phyloP scores from a whole-genome alignment of 2,888 invertebrate genomes.

The Tetragonula carbonaria region DNA sequence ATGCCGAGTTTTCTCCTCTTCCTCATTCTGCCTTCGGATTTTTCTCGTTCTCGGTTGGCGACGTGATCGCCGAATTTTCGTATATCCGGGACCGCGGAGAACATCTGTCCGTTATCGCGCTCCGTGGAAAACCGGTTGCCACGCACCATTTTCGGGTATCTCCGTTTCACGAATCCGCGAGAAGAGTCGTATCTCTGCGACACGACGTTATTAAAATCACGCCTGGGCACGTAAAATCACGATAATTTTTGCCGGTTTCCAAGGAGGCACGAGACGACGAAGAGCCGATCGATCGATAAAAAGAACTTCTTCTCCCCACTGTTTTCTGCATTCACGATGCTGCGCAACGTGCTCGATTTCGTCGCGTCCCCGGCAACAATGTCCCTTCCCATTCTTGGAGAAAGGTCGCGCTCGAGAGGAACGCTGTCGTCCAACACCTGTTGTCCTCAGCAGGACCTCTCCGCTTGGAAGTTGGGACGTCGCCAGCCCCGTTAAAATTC shows the following conservation, averaged over 20 bases:
- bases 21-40: neutral
- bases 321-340: neutral
- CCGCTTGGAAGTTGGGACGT: neutral
- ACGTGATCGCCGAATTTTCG: slow-evolving; percentile 57
- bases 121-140: slow-evolving; percentile 73
- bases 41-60: slow-evolving; percentile 25
- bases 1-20: slow-evolving; percentile 27
- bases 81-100: slow-evolving; percentile 59
- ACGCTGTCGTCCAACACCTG: slow-evolving; percentile 58
- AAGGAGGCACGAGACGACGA: neutral
- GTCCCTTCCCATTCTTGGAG: slow-evolving; percentile 14
- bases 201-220: slow-evolving; percentile 32
- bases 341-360: slow-evolving; percentile 19
- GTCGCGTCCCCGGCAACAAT: slow-evolving; percentile 28
- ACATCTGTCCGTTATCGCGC: slow-evolving; percentile 69
- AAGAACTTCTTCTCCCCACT: no score
- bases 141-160: slow-evolving; percentile 62
- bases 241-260: neutral
- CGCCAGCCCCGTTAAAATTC: slow-evolving; percentile 26
- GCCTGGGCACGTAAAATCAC: neutral
- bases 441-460: slow-evolving; percentile 39
- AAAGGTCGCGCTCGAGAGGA: slow-evolving; percentile 45
- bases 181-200: slow-evolving; percentile 9
- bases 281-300: neutral
- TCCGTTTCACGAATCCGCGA: slow-evolving; percentile 20